Evolutionary conservation across 2,888 invertebrate genomes (phyloP), one percentile per base, ranked within the genome.

Genomic region (Hipparchia sbordonii): DNA sequence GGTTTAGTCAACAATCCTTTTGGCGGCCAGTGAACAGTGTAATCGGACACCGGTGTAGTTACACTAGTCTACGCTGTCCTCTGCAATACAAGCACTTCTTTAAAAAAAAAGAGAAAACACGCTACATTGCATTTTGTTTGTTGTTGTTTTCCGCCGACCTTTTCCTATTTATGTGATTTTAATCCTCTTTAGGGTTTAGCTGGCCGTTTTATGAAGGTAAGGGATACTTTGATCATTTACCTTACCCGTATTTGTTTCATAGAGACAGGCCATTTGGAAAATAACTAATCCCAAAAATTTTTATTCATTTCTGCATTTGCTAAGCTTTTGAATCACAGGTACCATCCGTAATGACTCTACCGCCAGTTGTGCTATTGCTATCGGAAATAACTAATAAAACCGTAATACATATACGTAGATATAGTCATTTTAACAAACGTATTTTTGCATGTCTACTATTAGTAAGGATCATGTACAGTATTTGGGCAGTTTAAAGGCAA

Each of bases 61-160:
- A 45, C 45, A 8, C 46, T 39, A 59, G 45, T 45, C 13, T n/a
- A 10, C 51, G 48, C 63, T 23, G 54, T 57, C 51, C 62, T 46
- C 33, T 60, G 54, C 71, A 23, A 66, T 52, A 51, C 72, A 46
- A 69, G 61, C 48, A n/a, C 48, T 66, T 56, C 39, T 33, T 63
- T 62, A n/a, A 51, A 59, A 67, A 48, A 62, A 72, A 56, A 48
- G 23, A 33, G 60, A 56, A 23, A 78, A 63, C 75, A 83, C 84
- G 85, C 77, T 78, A 79, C 84, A 80, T 80, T 85, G 75, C 69
- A 80, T 78, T 79, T 78, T 81, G 79, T 83, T 84, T 82, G 79
- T 78, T 79, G 79, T 77, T 75, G 67, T 67, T 65, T 71, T 74
- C 71, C 61, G 46, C 57, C 39, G 33, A 10, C 39, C 56, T 68